Evolutionary conservation across 2,113 vertebrate species (phyloP).

Genomic region (Rhinoptilus africanus): DNA sequence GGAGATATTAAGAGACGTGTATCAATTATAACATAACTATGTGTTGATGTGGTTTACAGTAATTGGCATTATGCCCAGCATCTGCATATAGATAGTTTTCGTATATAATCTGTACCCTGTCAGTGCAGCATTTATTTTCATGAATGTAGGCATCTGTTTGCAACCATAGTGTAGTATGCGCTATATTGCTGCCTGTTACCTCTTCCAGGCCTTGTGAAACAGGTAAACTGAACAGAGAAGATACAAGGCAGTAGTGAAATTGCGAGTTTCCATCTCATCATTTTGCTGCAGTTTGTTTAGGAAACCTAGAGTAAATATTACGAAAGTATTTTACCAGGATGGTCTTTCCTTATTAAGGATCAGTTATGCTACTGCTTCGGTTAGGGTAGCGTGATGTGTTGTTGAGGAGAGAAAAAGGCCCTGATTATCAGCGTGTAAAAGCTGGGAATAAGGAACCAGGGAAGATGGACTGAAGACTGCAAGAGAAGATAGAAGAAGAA

Average conservation of each 20-base stretch:
- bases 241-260: background rate
- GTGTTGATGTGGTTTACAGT: background rate
- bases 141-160: conserved; percentile 2
- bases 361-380: background rate
- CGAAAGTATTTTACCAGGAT: background rate
- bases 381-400: background rate
- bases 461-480: background rate
- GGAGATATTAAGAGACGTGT: background rate
- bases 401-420: background rate
- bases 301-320: background rate
- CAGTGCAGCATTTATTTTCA: background rate
- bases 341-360: background rate
- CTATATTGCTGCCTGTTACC: background rate
- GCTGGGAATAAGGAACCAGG: background rate
- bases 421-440: background rate
- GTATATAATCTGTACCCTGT: background rate
- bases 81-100: background rate
- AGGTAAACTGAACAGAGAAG: background rate
- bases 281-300: background rate
- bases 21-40: background rate
- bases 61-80: background rate
- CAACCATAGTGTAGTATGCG: background rate
- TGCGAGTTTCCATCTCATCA: background rate
- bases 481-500: background rate
- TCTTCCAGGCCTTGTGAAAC: background rate